A percentile compares a stretch with the other conserved stretches of the same genome.
phyloP scores from a whole-genome alignment of 2,113 vertebrate species.

The Circaetus cinerascens region DNA sequence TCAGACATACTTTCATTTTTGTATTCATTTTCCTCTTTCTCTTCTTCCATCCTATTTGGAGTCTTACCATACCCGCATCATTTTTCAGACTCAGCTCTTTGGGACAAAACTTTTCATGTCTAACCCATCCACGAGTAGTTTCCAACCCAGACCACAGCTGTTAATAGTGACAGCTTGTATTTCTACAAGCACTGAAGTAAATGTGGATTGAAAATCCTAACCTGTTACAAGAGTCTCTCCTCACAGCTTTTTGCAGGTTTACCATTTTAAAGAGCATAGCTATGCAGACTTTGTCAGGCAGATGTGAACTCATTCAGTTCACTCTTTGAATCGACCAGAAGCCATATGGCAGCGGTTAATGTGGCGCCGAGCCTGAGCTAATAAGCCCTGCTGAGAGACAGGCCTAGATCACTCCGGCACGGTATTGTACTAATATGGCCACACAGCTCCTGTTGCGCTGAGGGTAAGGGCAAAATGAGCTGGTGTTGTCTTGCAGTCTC shows the following conservation, averaged over 20 bases:
- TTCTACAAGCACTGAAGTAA: background rate
- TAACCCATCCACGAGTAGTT: fast-evolving
- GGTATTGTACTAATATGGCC: background rate
- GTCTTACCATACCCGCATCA: background rate
- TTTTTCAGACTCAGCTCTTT: background rate
- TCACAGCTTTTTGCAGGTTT: background rate
- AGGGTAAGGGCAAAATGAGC: background rate
- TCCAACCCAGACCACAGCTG: background rate
- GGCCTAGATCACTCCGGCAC: background rate
- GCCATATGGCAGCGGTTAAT: constrained; percentile 27
- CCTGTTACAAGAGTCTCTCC: background rate
- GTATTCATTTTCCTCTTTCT: background rate
- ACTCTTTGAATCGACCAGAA: background rate
- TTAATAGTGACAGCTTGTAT: background rate
- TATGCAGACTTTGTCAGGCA: background rate
- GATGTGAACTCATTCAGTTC: background rate
- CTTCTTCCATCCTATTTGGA: background rate
- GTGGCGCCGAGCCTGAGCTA: constrained; percentile 32
- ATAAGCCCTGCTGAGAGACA: constrained; percentile 11
- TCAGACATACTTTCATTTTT: background rate
- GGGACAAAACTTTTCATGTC: background rate
- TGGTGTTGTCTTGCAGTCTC: background rate
- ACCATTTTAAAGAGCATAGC: background rate
- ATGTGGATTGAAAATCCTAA: background rate
- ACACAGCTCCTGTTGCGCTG: background rate